These are phyloP conservation scores for Aporophyla lueneburgensis DNA, from an alignment of 2,888 invertebrate genomes.

Conservation along the genomic window DNA sequence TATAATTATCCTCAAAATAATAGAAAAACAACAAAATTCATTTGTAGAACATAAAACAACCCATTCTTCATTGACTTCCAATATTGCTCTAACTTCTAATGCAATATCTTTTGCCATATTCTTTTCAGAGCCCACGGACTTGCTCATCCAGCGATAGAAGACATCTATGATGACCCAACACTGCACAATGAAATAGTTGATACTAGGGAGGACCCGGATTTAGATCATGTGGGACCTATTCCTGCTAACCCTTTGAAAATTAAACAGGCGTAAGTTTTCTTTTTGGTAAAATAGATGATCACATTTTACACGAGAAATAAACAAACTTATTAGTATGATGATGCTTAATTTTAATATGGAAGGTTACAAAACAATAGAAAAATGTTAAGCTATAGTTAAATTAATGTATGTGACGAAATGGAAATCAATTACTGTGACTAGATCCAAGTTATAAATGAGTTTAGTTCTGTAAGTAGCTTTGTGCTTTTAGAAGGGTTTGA, in stretches of 20 bases:
- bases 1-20: background rate
- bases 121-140: conserved; percentile 77
- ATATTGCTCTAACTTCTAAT: background rate
- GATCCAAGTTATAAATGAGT: background rate
- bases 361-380: background rate
- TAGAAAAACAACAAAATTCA: background rate
- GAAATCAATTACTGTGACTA: background rate
- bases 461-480: too few species aligned
- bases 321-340: conserved; percentile 51
- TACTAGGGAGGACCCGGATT: conserved; percentile 75
- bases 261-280: conserved; percentile 81
- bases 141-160: conserved; percentile 82
- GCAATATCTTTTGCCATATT: conserved; percentile 2
- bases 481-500: background rate
- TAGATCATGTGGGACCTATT: conserved; percentile 65
- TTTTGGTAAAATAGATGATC: background rate
- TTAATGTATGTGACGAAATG: background rate
- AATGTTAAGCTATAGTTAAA: background rate
- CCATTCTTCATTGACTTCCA: background rate
- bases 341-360: too few species aligned
- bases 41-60: background rate
- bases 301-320: conserved; percentile 72
- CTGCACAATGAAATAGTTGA: conserved; percentile 79
- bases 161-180: conserved; percentile 81
- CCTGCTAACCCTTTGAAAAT: conserved; percentile 78